Percentiles rank a stretch among this genome's conserved stretches.
These are phyloP conservation scores for Tachuris rubrigastra DNA, from an alignment of 2,113 vertebrate species.

Conservation along the genomic window DNA sequence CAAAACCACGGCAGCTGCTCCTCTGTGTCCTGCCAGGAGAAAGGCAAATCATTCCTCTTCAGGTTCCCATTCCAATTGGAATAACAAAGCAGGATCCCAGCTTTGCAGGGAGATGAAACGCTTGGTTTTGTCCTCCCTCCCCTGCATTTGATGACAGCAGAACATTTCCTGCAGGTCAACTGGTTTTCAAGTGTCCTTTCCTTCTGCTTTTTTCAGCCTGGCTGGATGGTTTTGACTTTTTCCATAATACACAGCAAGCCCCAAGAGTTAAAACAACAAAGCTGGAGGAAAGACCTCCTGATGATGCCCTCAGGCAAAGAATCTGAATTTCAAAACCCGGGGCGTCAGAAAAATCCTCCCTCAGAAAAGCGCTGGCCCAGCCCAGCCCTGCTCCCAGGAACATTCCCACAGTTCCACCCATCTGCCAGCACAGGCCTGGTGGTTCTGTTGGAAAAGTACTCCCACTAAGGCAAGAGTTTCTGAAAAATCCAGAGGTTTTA, in stretches of 20 bases:
- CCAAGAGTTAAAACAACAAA: not conserved
- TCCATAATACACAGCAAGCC: not conserved
- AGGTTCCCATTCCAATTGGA: not conserved
- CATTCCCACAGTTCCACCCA: fast-evolving
- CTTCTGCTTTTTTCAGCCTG: not conserved
- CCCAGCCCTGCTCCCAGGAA: not conserved
- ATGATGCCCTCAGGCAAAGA: not conserved
- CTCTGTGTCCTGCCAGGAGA: not conserved
- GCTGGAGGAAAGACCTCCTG: not conserved
- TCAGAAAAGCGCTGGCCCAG: not conserved
- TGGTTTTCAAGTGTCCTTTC: not conserved
- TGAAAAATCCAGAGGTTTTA: not conserved
- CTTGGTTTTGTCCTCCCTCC: not conserved
- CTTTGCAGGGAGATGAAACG: not conserved
- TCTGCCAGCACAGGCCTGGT: too few relatives aligned
- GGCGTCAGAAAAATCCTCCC: not conserved
- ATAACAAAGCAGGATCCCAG: not conserved
- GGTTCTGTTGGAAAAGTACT: not conserved
- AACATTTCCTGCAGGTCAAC: not conserved
- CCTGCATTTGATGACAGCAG: not conserved
- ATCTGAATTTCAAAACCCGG: not conserved
- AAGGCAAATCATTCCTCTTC: not conserved
- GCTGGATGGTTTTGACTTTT: not conserved
- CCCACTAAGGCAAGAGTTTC: not conserved
- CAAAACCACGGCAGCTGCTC: not conserved